Conservation (phyloP, 2,888 invertebrate genomes). For the Uropetala carovei region DNA sequence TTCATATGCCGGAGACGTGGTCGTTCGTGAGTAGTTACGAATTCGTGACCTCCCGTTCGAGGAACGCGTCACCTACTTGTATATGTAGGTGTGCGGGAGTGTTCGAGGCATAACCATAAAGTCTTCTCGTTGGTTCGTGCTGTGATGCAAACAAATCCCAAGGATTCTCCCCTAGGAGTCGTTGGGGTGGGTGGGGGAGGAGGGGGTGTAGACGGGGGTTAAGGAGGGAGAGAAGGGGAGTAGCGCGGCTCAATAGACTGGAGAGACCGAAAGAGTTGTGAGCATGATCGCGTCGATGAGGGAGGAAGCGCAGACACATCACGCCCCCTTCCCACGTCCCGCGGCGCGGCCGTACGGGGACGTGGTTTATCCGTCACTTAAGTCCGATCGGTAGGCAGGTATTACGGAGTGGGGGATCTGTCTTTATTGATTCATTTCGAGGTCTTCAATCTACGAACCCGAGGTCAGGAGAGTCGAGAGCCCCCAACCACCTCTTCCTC, state of each 20-base stretch:
- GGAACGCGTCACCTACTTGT: conserved; percentile 38
- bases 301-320: neutral
- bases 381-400: conserved; percentile 11
- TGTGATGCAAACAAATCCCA: conserved; percentile 55
- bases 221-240: too few relatives aligned
- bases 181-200: neutral
- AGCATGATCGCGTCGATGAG: neutral
- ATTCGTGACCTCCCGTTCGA: conserved; percentile 26
- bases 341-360: neutral
- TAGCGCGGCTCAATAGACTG: too few relatives aligned
- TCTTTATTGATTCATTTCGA: conserved; percentile 40
- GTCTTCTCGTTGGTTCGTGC: conserved; percentile 36
- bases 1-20: neutral
- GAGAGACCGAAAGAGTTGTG: neutral
- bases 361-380: neutral
- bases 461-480: neutral
- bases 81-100: conserved; percentile 37
- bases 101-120: conserved; percentile 52
- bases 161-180: neutral
- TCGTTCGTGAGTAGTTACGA: conserved; percentile 36
- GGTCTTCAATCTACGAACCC: conserved; percentile 14
- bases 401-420: neutral
- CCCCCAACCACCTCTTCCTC: neutral
- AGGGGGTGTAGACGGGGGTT: too few relatives aligned
- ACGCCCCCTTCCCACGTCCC: neutral